phyloP scores from a whole-genome alignment of 1,140 invertebrate genomes.

The Caerostris darwini region DNA sequence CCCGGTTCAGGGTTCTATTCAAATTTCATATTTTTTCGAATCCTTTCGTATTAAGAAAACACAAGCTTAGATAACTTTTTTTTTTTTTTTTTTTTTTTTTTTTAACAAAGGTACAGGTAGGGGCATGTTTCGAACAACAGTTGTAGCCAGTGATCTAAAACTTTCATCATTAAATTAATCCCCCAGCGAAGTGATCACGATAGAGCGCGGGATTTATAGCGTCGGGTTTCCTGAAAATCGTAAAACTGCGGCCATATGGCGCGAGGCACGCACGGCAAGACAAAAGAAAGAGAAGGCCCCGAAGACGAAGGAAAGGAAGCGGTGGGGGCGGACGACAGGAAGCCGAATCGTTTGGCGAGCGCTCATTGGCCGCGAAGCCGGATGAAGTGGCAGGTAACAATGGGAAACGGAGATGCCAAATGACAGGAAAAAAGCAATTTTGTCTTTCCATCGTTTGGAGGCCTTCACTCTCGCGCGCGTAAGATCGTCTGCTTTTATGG shows the following conservation, averaged over 20 bases:
- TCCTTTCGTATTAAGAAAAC: no score
- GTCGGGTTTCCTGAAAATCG: slow-evolving; percentile 18
- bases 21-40: no score
- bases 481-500: neutral
- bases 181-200: neutral
- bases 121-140: no score
- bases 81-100: no score
- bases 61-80: no score
- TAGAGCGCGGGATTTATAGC: neutral
- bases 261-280: neutral
- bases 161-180: neutral
- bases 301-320: neutral
- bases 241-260: slow-evolving; percentile 41
- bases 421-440: slow-evolving; percentile 70
- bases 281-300: neutral
- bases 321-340: slow-evolving; percentile 22
- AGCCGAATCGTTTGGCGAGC: neutral
- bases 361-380: slow-evolving; percentile 39
- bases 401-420: slow-evolving; percentile 73
- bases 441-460: slow-evolving; percentile 22
- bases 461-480: slow-evolving; percentile 17
- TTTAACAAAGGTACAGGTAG: no score
- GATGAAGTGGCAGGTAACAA: slow-evolving; percentile 58
- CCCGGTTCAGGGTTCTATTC: no score
- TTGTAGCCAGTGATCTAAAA: no score